phyloP scores from a whole-genome alignment of 2,888 invertebrate species.

The Apocheima hispidaria region DNA sequence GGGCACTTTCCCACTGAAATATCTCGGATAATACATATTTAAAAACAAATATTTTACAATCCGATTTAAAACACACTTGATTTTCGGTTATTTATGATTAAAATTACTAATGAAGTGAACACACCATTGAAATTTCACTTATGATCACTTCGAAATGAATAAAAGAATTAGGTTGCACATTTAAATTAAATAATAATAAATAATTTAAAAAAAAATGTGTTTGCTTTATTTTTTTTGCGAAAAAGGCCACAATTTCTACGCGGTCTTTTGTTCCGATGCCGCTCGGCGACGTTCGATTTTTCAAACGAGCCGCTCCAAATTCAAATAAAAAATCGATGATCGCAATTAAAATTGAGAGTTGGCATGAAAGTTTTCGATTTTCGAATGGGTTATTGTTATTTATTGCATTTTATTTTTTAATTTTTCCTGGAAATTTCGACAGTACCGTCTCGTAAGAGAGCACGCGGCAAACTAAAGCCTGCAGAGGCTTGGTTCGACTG shows the following conservation, averaged over 20 bases:
- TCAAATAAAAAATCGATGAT: slow-evolving; percentile 28
- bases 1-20: slow-evolving; percentile 33
- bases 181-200: not conserved
- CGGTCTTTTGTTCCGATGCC: slow-evolving; percentile 61
- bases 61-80: slow-evolving; percentile 4
- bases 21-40: slow-evolving; percentile 27
- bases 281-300: slow-evolving; percentile 49
- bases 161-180: not conserved
- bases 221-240: slow-evolving; percentile 33
- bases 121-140: slow-evolving; percentile 8
- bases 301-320: slow-evolving; percentile 39
- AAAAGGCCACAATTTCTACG: slow-evolving; percentile 61
- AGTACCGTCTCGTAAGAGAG: slow-evolving; percentile 60
- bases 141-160: not conserved
- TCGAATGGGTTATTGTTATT: slow-evolving; percentile 41
- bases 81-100: not conserved
- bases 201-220: not conserved
- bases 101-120: not conserved
- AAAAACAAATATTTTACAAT: not conserved
- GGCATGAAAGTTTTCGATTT: slow-evolving; percentile 33
- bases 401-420: slow-evolving; percentile 55
- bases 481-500: slow-evolving; percentile 70
- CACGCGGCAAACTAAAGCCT: slow-evolving; percentile 74
- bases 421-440: slow-evolving; percentile 46
- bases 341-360: slow-evolving; percentile 25